Evolutionary conservation across 2,888 invertebrate genomes (phyloP), one percentile per base, ranked within the genome.

Genomic region (Drosophila heteroneura): DNA sequence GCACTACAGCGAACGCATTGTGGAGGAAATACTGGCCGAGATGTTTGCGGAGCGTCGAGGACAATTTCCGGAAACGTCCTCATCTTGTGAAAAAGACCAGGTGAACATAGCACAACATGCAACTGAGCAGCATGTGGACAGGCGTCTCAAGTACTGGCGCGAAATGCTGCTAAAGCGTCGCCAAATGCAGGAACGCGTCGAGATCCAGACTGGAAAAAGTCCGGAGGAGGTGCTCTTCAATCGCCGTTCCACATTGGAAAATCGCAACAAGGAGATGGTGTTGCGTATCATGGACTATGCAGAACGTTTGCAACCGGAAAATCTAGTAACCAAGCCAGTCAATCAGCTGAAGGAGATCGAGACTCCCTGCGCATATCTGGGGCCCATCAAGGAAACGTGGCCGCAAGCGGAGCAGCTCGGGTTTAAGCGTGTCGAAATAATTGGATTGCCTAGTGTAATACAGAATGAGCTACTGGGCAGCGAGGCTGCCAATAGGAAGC

Each of bases 141-240:
- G 78, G n/a, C 87, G 92, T 5, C 79, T 92, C 0, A 67, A 81
- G 28, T 92, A 92, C 60, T 92, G 92, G 92, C 89, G 79, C 9
- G 75, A 91, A 5, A 64, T 86, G 41, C 60, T 92, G 5, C 62
- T 69, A 6, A 81, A 91, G 35, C 89, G 92, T 3, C 59, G 75
- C 5, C 33, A 57, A 32, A 53, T 92, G 28, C 86, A 85, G 37
- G 5, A 63, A 3, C 72, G 80, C 10, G 79, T 92, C 0, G 65
- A 76, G 44, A 9, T 10, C 0, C 19, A 81, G 47, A 86, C 82
- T 0, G 81, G 83, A 2, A 92, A 92, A 22, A 30, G 30, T 2
- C 64, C 83, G 1, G 70, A 76, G 0, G 79, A 84, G 10, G 75
- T 92, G 44, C 75, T 92, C 2, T 91, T 91, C 59, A 92, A 91